These are phyloP conservation scores for Xerus rutilus DNA, from an alignment of 2,797 vertebrate species.

Conservation along the genomic window DNA sequence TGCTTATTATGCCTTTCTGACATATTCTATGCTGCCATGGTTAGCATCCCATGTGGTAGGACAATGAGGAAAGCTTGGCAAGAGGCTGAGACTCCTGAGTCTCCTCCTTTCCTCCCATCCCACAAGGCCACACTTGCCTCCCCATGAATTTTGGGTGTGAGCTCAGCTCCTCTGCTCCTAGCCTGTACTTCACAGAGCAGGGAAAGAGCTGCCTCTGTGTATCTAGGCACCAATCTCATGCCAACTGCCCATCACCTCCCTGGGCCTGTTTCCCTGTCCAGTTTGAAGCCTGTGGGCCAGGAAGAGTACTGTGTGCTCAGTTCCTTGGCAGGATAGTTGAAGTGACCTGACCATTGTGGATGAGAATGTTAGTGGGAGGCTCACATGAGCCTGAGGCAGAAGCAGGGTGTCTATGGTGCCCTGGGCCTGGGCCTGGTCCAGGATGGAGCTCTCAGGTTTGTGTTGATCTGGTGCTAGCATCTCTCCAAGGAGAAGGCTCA, in stretches of 20 bases:
- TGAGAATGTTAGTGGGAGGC: not conserved
- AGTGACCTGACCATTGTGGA: not conserved
- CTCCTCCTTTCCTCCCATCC: not conserved
- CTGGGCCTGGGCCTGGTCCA: not conserved
- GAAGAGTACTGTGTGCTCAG: not conserved
- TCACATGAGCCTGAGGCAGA: not conserved
- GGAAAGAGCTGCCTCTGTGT: not conserved
- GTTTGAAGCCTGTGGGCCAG: not conserved
- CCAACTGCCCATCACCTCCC: not conserved
- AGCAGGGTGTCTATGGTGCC: not conserved
- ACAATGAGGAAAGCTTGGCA: not conserved
- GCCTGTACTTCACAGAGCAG: not conserved
- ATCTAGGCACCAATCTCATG: not conserved
- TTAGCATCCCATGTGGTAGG: not conserved
- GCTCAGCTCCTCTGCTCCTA: not conserved
- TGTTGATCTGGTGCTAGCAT: not conserved
- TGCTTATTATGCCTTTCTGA: not conserved
- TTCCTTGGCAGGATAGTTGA: too few relatives aligned
- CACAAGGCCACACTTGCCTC: not conserved
- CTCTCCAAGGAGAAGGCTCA: not conserved
- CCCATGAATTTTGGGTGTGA: not conserved
- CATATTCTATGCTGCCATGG: not conserved
- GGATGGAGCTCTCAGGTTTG: not conserved
- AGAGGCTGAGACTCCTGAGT: not conserved
- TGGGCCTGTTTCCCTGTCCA: not conserved